Conservation (phyloP, 2,888 invertebrate genomes). For the Choristoneura rosaceana region DNA sequence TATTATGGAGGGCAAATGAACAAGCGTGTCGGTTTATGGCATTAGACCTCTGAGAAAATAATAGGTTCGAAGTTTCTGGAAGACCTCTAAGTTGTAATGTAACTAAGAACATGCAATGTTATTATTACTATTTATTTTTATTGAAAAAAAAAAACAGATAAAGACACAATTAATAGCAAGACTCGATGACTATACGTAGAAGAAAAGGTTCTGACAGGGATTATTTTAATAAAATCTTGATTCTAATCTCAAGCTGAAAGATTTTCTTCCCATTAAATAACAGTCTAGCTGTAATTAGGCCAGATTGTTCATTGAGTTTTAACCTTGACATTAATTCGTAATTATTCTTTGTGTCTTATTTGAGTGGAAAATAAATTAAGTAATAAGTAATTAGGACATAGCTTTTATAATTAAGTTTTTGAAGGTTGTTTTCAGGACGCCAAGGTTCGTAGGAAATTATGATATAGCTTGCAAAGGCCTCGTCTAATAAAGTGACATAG, state of each 20-base stretch:
- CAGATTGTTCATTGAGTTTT: not conserved
- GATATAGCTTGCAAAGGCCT: not conserved
- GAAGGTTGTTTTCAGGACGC: not conserved
- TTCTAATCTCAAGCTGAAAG: not conserved
- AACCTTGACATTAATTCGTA: not conserved
- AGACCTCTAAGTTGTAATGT: no score
- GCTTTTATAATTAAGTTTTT: not conserved
- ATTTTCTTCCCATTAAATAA: not conserved
- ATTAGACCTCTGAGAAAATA: no score
- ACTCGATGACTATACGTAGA: no score
- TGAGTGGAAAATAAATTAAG: constrained; percentile 7
- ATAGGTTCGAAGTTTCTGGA: no score
- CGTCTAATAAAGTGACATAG: not conserved
- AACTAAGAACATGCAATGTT: no score
- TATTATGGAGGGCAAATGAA: no score
- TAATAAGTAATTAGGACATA: not conserved
- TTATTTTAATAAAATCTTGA: no score
- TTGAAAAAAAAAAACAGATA: no score
- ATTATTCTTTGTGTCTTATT: not conserved
- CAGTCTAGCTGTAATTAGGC: not conserved
- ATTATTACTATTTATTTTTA: no score
- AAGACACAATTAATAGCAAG: no score
- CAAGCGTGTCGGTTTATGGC: no score
- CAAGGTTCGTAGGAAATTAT: not conserved
- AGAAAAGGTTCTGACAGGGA: no score